Percentiles rank a stretch among this genome's conserved stretches.
Conservation (phyloP, 92 coral and sea anemone genomes). For the Epizoanthus fatuus region DNA sequence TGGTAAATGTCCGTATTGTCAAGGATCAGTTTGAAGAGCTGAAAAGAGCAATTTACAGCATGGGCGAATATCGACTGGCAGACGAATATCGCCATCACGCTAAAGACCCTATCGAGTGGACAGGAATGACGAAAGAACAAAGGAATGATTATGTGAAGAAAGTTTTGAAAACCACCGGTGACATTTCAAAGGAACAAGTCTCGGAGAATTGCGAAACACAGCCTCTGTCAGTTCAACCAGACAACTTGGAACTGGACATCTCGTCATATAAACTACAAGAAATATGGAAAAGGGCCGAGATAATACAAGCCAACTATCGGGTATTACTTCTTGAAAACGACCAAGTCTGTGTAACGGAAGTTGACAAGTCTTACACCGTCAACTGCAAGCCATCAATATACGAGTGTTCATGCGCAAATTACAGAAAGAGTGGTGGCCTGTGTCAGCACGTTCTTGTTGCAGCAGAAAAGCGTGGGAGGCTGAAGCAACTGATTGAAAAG, state of each 20-base stretch:
- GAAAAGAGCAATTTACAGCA: conserved; percentile 29
- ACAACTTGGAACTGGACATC: conserved; percentile 12
- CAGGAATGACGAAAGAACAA: conserved; percentile 26
- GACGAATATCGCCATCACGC: conserved; percentile 23
- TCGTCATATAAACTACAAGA: conserved; percentile 5
- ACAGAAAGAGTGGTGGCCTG: conserved; percentile 20
- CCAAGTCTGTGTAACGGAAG: conserved; percentile 24
- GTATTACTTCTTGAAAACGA: conserved; percentile 28
- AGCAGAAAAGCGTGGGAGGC: conserved; percentile 17
- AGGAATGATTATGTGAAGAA: background rate
- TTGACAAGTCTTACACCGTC: conserved; percentile 35
- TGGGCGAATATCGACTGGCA: conserved; percentile 49
- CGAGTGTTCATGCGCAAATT: conserved; percentile 17
- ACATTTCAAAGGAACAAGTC: background rate
- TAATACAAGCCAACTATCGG: conserved; percentile 17
- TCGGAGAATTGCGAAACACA: background rate
- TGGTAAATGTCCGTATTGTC: conserved; percentile 17
- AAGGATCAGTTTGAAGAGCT: conserved; percentile 36
- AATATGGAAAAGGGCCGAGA: conserved; percentile 37
- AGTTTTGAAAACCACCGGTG: conserved; percentile 15
- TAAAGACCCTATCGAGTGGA: conserved; percentile 17
- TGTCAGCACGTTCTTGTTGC: conserved; percentile 29
- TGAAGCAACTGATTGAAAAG: conserved; percentile 17
- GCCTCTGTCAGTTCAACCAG: conserved; percentile 26
- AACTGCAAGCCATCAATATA: conserved; percentile 20